phyloP scores from a whole-genome alignment of 1,140 invertebrate genomes.

The Apis laboriosa region DNA sequence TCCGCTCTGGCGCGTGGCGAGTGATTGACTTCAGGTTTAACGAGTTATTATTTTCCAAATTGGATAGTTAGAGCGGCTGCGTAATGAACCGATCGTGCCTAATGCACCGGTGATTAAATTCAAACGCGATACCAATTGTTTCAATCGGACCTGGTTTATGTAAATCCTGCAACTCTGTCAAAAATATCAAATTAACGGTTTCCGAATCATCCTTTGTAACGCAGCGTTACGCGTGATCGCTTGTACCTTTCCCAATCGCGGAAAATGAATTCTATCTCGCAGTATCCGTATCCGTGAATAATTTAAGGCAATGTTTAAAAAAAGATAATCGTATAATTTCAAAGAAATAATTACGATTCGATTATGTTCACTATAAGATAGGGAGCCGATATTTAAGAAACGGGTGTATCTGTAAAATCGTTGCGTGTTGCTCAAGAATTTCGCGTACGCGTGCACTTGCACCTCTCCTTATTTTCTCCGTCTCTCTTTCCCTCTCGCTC shows the following conservation, averaged over 20 bases:
- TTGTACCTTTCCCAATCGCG: background rate
- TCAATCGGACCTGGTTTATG: background rate
- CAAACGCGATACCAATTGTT: constrained; percentile 34
- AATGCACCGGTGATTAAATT: constrained; percentile 47
- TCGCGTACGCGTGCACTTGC: background rate
- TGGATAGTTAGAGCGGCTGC: constrained; percentile 14
- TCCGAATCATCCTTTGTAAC: constrained; percentile 6
- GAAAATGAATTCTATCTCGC: background rate
- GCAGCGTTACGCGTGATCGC: background rate
- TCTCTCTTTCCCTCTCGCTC: rapidly evolving
- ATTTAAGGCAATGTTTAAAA: too few relatives aligned
- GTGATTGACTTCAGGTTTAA: constrained; percentile 45
- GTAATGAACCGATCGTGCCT: constrained; percentile 51
- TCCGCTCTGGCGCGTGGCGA: background rate
- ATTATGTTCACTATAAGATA: background rate
- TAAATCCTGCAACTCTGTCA: constrained; percentile 28
- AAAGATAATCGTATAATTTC: background rate
- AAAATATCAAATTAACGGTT: constrained; percentile 44
- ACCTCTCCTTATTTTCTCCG: background rate
- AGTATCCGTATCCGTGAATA: background rate
- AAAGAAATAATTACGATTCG: constrained; percentile 3
- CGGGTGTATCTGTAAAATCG: background rate
- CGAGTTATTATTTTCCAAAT: constrained; percentile 40
- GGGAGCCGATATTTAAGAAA: background rate
- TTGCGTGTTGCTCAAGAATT: constrained; percentile 9